Evolutionary conservation across 2,888 invertebrate genomes (phyloP), one percentile per base, ranked within the genome.

Genomic region (Patella ulyssiponensis): DNA sequence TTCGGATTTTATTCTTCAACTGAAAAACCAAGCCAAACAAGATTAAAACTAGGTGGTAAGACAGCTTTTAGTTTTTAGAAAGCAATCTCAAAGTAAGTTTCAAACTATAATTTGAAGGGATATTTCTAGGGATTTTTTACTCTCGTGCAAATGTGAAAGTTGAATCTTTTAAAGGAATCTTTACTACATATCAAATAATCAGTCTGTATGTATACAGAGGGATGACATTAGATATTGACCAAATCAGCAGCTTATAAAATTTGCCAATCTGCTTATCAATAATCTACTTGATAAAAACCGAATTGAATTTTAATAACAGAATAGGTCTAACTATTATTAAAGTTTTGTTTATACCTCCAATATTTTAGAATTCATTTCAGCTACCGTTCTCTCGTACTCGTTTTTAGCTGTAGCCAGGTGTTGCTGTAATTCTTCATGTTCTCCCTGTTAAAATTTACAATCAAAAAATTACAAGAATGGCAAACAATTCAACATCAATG

Each of bases 1-100:
- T 94, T 4, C 95, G 94, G 78, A 96, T 93, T 90, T 95, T 80
- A 20, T 80, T 82, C 74, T 87, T 88, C 77, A 88, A 79, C 90
- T 90, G 75, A 20, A 76, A 74, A 23, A 73, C 58, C 58, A 75
- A 33, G 4, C 3, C 33, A 27, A 33, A 33, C 33, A 44, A 44
- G 44, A 44, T 70, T 73, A 51, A 74, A n/a, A n/a, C n/a, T n/a
- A 44, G 20, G 52, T 14, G 17, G 20, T 33, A 69, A 64, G 20
- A 74, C 17, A 27, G 12, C 11, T 53, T 5, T 33, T 27, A 73
- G 56, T 20, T 53, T 23, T 54, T 53, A 56, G 17, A 53, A 53
- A 33, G 14, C 20, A 44, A 44, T 44, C 4, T 20, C 20, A 12
- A 3, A 20, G 33, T 71, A 71, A 5, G 23, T 51, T 52, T 15